phyloP scores from a whole-genome alignment of 2,797 vertebrate genomes.

The Aeoliscus strigatus region DNA sequence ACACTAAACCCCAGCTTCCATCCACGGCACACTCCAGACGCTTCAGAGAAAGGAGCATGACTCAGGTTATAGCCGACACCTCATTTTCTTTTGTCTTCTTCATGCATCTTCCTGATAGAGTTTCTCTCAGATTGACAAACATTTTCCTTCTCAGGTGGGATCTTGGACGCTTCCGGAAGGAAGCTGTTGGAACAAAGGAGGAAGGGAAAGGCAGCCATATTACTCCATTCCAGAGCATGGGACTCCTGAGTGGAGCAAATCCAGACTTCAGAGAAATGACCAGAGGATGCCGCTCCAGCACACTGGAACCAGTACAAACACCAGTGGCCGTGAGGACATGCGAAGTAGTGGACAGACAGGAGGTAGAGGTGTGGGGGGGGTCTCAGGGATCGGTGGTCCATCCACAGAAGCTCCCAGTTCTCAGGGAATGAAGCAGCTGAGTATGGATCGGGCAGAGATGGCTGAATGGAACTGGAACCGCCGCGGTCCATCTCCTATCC shows the following conservation, averaged over 20 bases:
- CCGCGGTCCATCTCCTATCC: constrained; percentile 84
- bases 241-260: constrained; percentile 58
- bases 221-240: constrained; percentile 70
- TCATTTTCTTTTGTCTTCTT: too few relatives aligned
- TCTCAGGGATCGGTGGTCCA: constrained; percentile 61
- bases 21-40: constrained; percentile 62
- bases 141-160: constrained; percentile 58
- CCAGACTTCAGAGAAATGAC: constrained; percentile 51
- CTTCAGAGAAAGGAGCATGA: constrained; percentile 92
- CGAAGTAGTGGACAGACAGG: constrained; percentile 55
- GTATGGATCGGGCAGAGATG: constrained; percentile 64
- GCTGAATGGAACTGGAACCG: constrained; percentile 79
- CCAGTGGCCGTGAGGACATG: constrained; percentile 49
- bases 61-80: constrained; percentile 62
- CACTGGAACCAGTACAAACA: constrained; percentile 39
- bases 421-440: constrained; percentile 23
- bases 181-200: constrained; percentile 72
- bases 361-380: constrained; percentile 13
- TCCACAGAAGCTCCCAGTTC: not conserved
- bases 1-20: constrained; percentile 76
- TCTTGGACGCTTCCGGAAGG: constrained; percentile 82
- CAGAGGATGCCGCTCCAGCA: constrained; percentile 60
- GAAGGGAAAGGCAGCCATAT: constrained; percentile 71
- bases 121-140: not conserved
- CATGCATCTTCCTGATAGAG: too few relatives aligned